Percentiles rank a stretch among this genome's conserved stretches.
Evolutionary conservation across 2,888 invertebrate genomes (phyloP).

Genomic region (Syrista parreyssii): DNA sequence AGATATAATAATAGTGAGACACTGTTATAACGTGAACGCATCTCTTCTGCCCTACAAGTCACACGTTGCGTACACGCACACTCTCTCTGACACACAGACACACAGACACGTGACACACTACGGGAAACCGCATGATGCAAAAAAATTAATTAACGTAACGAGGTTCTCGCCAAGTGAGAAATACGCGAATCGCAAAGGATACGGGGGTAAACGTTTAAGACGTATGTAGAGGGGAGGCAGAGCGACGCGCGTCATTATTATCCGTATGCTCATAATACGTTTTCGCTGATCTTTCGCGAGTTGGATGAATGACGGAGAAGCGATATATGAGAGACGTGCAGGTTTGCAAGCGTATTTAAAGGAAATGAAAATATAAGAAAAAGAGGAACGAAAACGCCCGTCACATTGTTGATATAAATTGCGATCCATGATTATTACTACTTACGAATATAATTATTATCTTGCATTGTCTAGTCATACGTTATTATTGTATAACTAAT

Average conservation of each 20-base stretch:
- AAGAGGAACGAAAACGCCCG: slow-evolving; percentile 49
- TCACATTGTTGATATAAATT: slow-evolving; percentile 66
- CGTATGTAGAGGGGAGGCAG: background rate
- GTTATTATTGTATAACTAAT: slow-evolving; percentile 66
- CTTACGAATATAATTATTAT: slow-evolving; percentile 66
- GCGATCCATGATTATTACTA: slow-evolving; percentile 66
- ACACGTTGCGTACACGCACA: background rate
- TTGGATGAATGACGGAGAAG: background rate
- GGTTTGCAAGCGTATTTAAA: slow-evolving; percentile 18
- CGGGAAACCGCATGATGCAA: background rate
- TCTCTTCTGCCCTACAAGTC: background rate
- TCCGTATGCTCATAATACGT: background rate
- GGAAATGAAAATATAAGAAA: slow-evolving; percentile 8
- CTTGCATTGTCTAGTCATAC: slow-evolving; percentile 67
- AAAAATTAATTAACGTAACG: background rate
- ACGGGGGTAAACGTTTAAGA: background rate
- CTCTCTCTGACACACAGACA: background rate
- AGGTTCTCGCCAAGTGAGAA: background rate
- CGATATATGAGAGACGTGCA: slow-evolving; percentile 23
- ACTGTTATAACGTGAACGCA: background rate
- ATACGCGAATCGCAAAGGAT: background rate
- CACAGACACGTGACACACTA: background rate
- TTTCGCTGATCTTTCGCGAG: background rate
- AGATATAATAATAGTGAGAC: background rate
- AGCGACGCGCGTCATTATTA: background rate